Evolutionary conservation across 2,113 vertebrate genomes (phyloP).

Genomic region (Isichthys henryi): DNA sequence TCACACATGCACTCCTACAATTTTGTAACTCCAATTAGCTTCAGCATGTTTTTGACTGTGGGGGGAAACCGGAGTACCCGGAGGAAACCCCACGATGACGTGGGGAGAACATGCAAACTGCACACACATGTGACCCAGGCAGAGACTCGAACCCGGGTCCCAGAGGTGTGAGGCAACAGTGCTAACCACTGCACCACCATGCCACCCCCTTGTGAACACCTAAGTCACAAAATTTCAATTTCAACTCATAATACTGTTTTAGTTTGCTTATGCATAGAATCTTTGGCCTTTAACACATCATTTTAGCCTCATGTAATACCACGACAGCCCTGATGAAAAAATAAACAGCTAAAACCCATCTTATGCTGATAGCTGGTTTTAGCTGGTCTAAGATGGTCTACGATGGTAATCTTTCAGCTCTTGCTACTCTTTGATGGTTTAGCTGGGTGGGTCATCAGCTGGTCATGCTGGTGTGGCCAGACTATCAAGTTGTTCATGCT

Average conservation of each 20-base stretch:
- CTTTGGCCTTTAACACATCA: neutral
- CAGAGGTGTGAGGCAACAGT: too few relatives aligned
- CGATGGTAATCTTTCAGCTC: neutral
- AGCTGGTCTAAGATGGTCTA: neutral
- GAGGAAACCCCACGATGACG: too few relatives aligned
- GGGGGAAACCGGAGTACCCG: too few relatives aligned
- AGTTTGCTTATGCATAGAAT: neutral
- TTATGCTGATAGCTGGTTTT: neutral
- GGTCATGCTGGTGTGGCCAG: neutral
- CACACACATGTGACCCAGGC: too few relatives aligned
- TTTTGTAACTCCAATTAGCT: too few relatives aligned
- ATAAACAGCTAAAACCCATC: neutral
- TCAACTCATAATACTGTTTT: neutral
- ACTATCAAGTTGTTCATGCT: neutral
- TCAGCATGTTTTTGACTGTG: too few relatives aligned
- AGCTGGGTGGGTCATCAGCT: neutral
- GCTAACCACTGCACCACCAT: too few relatives aligned
- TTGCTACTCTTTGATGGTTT: neutral
- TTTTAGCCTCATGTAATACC: neutral
- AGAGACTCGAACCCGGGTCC: too few relatives aligned
- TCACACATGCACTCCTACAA: too few relatives aligned
- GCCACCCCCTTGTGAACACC: too few relatives aligned
- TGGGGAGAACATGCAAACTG: too few relatives aligned
- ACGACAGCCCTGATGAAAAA: neutral
- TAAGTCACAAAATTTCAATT: neutral